These are phyloP conservation scores for Garrulus glandarius DNA, from an alignment of 2,797 vertebrate species.

Conservation along the genomic window DNA sequence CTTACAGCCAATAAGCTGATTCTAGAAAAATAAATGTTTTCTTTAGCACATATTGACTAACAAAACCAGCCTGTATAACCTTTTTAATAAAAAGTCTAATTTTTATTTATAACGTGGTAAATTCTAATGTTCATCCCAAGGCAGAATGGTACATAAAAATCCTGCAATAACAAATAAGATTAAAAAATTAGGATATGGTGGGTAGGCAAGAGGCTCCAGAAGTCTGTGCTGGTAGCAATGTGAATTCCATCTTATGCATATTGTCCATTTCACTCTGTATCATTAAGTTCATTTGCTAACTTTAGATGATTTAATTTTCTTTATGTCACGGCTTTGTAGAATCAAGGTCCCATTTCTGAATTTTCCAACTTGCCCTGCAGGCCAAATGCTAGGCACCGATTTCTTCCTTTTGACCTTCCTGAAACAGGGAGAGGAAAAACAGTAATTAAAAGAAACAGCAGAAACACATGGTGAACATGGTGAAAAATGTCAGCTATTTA, in stretches of 20 bases:
- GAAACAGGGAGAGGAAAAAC: neutral
- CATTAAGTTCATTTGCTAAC: slow-evolving; percentile 64
- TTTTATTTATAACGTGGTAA: slow-evolving; percentile 35
- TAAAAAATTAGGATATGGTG: neutral
- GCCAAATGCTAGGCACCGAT: slow-evolving; percentile 67
- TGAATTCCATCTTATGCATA: neutral
- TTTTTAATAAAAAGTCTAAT: neutral
- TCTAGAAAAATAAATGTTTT: neutral
- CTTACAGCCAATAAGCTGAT: neutral
- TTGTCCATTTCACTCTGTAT: neutral
- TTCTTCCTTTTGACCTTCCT: slow-evolving; percentile 81
- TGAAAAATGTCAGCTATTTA: neutral
- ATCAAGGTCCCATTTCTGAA: slow-evolving; percentile 91
- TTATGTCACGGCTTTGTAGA: slow-evolving; percentile 86
- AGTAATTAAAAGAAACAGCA: neutral
- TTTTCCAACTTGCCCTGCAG: slow-evolving; percentile 87
- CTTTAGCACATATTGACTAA: neutral
- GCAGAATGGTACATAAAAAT: neutral
- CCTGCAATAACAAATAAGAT: neutral
- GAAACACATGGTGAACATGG: neutral
- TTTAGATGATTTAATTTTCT: slow-evolving; percentile 86
- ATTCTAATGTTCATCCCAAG: neutral
- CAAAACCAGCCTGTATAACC: neutral
- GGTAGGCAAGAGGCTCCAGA: neutral
- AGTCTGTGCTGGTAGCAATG: neutral